A percentile compares a stretch with the other conserved stretches of the same genome.
Conservation (phyloP, 2,113 vertebrate species). For the Odontophorus gujanensis region DNA sequence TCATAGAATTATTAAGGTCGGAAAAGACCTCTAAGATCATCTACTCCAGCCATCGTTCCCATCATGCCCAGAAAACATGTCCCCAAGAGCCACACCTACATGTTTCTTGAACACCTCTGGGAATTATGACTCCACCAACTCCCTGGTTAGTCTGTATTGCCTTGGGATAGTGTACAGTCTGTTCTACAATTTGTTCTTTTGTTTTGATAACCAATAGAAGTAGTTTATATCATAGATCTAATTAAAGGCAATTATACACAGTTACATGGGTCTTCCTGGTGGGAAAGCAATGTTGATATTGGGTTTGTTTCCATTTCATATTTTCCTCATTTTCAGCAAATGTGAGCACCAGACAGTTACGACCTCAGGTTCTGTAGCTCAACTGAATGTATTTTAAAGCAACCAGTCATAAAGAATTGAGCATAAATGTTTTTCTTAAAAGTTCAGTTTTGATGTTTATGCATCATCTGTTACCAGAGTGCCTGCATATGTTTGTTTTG, state of each 20-base stretch:
- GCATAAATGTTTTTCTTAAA: not conserved
- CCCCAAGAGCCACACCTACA: no score
- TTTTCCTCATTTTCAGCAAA: not conserved
- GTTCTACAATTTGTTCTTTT: not conserved
- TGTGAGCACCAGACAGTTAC: not conserved
- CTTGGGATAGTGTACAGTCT: not conserved
- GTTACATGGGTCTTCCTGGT: not conserved
- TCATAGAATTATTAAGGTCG: no score
- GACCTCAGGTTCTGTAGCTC: not conserved
- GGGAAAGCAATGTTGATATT: not conserved
- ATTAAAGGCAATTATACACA: not conserved
- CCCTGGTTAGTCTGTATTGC: not conserved
- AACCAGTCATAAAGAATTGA: not conserved
- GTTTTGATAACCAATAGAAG: not conserved
- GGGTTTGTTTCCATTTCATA: not conserved
- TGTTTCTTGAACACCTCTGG: no score
- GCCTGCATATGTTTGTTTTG: not conserved
- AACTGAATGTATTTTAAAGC: not conserved
- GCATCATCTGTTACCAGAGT: not conserved
- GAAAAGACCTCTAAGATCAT: no score
- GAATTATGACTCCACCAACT: no score
- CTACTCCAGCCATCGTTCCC: no score
- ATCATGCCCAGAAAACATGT: no score
- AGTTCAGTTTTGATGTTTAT: not conserved
- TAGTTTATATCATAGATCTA: not conserved